A percentile compares a stretch with the other conserved stretches of the same genome.
phyloP scores from a whole-genome alignment of 2,113 vertebrate genomes.

The Caranx ignobilis region DNA sequence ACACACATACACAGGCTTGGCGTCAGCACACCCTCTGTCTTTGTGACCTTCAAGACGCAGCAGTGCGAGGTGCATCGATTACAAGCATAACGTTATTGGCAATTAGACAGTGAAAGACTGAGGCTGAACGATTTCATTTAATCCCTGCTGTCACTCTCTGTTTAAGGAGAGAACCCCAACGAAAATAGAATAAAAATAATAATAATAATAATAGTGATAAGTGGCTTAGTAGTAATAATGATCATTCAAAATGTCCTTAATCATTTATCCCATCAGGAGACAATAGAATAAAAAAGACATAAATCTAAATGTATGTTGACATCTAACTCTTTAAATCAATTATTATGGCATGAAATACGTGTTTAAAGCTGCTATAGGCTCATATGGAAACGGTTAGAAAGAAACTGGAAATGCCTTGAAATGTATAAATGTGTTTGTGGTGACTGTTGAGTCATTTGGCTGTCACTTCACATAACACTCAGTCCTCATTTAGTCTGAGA shows the following conservation, averaged over 20 bases:
- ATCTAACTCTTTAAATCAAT: slow-evolving; percentile 42
- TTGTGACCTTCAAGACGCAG: slow-evolving; percentile 55
- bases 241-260: too few relatives aligned
- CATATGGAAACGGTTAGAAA: slow-evolving; percentile 70
- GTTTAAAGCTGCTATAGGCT: not conserved
- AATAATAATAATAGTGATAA: slow-evolving; percentile 12
- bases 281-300: not conserved
- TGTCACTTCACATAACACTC: slow-evolving; percentile 73
- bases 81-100: slow-evolving; percentile 47
- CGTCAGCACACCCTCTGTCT: slow-evolving; percentile 45
- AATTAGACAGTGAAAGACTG: slow-evolving; percentile 38
- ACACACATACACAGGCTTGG: slow-evolving; percentile 12
- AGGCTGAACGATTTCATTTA: slow-evolving; percentile 63
- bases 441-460: slow-evolving; percentile 68
- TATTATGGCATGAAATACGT: not conserved
- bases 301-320: slow-evolving; percentile 3
- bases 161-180: not conserved
- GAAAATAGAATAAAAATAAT: not conserved
- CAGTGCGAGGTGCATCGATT: slow-evolving; percentile 57
- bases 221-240: not conserved
- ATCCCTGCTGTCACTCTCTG: slow-evolving; percentile 31
- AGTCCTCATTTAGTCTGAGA: slow-evolving; percentile 45
- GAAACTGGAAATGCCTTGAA: slow-evolving; percentile 49
- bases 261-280: too few relatives aligned
- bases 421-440: slow-evolving; percentile 66